Evolutionary conservation across 2,797 vertebrate genomes (phyloP).

Genomic region (Cuculus canorus): DNA sequence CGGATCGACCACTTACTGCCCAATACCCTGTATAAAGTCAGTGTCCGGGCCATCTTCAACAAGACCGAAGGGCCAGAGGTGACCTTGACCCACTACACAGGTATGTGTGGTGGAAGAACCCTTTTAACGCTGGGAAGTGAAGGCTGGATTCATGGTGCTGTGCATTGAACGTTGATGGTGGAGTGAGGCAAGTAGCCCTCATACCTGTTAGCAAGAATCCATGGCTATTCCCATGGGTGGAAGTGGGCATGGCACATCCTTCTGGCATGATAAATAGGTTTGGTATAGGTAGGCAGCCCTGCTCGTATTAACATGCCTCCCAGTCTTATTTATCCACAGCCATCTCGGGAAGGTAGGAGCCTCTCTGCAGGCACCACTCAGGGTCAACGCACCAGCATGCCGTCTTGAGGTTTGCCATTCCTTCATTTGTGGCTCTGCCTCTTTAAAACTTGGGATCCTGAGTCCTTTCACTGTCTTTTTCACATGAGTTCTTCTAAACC

Average conservation of each 20-base stretch:
- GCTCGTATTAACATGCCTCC: rapidly evolving
- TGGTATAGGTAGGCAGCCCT: background rate
- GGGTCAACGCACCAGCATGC: background rate
- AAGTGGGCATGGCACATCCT: rapidly evolving
- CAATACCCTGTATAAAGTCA: conserved; percentile 78
- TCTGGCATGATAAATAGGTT: background rate
- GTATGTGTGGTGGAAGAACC: conserved; percentile 61
- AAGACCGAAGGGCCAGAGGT: conserved; percentile 86
- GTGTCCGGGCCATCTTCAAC: conserved; percentile 82
- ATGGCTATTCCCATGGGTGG: rapidly evolving
- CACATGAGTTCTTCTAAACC: background rate
- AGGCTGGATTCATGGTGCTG: background rate
- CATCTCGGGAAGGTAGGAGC: background rate
- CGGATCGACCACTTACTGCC: conserved; percentile 78
- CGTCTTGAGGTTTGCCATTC: background rate
- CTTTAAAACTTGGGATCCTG: rapidly evolving
- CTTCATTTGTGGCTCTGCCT: background rate
- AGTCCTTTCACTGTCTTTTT: background rate
- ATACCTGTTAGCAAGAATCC: background rate
- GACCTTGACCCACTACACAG: conserved; percentile 84
- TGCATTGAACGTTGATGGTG: rapidly evolving
- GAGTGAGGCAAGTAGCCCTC: too few species aligned
- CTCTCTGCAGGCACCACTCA: background rate
- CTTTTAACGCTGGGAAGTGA: background rate
- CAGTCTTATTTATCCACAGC: background rate